A percentile compares a stretch with the other conserved stretches of the same genome.
Conservation (phyloP, 2,797 vertebrate genomes). For the Monodelphis domestica region DNA sequence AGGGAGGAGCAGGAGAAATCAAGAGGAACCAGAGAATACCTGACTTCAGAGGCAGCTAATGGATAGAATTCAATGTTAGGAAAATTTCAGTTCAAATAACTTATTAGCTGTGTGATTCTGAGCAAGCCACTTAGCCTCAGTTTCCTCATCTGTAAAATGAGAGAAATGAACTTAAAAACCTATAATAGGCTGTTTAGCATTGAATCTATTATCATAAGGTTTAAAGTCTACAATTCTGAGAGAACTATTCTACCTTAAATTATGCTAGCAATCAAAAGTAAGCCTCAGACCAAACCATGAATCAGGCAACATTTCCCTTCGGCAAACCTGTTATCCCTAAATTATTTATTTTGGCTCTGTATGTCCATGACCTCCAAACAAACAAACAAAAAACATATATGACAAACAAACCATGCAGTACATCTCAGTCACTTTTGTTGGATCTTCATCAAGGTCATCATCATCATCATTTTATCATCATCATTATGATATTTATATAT, state of each 20-base stretch:
- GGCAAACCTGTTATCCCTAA: background rate
- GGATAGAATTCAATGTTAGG: background rate
- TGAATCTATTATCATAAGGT: background rate
- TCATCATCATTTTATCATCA: background rate
- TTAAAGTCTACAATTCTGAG: background rate
- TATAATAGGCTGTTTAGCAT: background rate
- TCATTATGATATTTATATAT: background rate
- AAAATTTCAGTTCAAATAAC: too few species aligned
- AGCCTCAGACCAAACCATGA: conserved; percentile 28
- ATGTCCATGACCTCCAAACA: background rate
- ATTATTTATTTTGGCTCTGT: background rate
- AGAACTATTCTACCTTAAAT: background rate
- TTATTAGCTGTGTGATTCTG: background rate
- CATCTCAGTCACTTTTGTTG: background rate
- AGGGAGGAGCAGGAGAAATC: background rate
- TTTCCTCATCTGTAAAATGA: background rate
- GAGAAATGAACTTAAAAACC: background rate
- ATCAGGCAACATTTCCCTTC: conserved; percentile 33
- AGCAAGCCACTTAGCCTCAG: background rate
- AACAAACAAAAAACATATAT: background rate
- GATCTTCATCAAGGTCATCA: background rate
- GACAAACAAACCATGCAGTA: background rate
- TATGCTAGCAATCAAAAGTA: conserved; percentile 2
- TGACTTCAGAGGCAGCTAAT: background rate
- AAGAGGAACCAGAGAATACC: background rate